phyloP scores from a whole-genome alignment of 2,888 invertebrate species.

The Siphonodentalium dalli region DNA sequence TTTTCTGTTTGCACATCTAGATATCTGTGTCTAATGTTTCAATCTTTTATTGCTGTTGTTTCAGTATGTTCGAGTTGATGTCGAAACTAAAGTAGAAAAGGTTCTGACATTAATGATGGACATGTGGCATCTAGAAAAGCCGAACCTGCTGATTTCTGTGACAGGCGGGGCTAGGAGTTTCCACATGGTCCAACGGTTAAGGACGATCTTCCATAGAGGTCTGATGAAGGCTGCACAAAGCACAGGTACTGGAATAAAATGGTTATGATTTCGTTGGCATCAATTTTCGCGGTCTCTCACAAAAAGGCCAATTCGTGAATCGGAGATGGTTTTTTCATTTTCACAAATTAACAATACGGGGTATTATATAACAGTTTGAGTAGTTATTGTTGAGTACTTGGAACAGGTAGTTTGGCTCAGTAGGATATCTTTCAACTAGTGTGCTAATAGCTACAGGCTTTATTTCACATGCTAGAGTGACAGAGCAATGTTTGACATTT shows the following conservation, averaged over 20 bases:
- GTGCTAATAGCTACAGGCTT: no score
- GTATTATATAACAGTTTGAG: no score
- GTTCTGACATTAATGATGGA: conserved; percentile 57
- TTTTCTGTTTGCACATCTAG: not conserved
- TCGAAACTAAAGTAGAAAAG: conserved; percentile 47
- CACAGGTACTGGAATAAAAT: conserved; percentile 56
- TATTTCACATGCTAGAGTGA: no score
- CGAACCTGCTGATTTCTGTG: conserved; percentile 65
- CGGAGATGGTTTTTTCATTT: no score
- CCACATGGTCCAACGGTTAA: conserved; percentile 58
- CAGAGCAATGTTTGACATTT: no score
- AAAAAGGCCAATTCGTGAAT: not conserved
- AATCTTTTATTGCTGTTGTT: conserved; percentile 8
- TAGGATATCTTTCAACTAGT: no score
- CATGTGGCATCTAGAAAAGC: conserved; percentile 60
- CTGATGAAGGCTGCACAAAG: conserved; percentile 63
- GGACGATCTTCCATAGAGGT: conserved; percentile 62
- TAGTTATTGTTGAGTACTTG: no score
- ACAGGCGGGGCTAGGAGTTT: conserved; percentile 66
- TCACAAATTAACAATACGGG: no score
- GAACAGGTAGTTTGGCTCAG: no score
- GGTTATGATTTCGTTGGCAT: not conserved
- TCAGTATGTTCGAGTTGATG: conserved; percentile 62
- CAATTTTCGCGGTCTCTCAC: not conserved
- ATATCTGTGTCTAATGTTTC: not conserved